Evolutionary conservation across 2,888 invertebrate genomes (phyloP).

Genomic region (Cryptocheilus praepositus): DNA sequence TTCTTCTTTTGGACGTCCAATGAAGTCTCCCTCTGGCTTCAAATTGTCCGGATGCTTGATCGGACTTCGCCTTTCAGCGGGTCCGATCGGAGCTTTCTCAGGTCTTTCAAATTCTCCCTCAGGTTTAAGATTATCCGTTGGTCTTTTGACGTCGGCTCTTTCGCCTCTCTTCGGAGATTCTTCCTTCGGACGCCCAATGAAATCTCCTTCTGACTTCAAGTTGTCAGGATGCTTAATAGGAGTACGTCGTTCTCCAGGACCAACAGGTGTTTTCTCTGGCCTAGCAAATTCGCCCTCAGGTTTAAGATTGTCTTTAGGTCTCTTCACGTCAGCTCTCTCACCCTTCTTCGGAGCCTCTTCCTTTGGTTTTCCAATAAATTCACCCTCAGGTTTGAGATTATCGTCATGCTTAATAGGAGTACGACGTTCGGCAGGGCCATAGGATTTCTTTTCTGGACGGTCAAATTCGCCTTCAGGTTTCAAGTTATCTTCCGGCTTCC

Average conservation of each 20-base stretch:
- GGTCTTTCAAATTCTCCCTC: slow-evolving; percentile 59
- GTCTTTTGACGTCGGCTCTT: slow-evolving; percentile 41
- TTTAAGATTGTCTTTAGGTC: slow-evolving; percentile 70
- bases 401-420: slow-evolving; percentile 59
- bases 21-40: slow-evolving; percentile 76
- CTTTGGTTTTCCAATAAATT: slow-evolving; percentile 74
- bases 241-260: slow-evolving; percentile 66
- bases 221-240: slow-evolving; percentile 69
- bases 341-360: slow-evolving; percentile 56
- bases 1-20: slow-evolving; percentile 75
- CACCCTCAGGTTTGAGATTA: slow-evolving; percentile 77
- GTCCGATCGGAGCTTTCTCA: slow-evolving; percentile 52
- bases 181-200: slow-evolving; percentile 66
- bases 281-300: slow-evolving; percentile 76
- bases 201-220: slow-evolving; percentile 76
- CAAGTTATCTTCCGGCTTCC: slow-evolving; percentile 77
- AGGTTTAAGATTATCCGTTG: slow-evolving; percentile 62
- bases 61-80: slow-evolving; percentile 71
- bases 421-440: slow-evolving; percentile 69
- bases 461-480: slow-evolving; percentile 79
- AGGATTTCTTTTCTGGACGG: slow-evolving; percentile 70
- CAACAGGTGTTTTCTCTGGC: slow-evolving; percentile 73
- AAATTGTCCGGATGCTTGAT: slow-evolving; percentile 78
- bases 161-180: slow-evolving; percentile 59
- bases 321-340: slow-evolving; percentile 54